Base-by-base conservation (phyloP, 2,797 vertebrate species). In the Gambusia yucatana region DNA sequence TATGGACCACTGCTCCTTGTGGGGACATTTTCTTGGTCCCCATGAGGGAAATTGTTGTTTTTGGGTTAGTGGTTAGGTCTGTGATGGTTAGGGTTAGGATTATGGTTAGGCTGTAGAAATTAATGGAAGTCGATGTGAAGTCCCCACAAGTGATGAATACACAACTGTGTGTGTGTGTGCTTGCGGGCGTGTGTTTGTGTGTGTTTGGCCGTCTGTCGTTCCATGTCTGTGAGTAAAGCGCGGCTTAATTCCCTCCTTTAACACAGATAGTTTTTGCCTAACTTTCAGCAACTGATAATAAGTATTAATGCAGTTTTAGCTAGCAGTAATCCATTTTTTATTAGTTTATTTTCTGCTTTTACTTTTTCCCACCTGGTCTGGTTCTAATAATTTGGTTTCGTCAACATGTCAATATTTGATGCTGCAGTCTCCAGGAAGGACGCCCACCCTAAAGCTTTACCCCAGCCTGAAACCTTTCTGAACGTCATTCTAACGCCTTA, bases 401-500 rank as follows among this genome's bases (percentile, higher is more conserved):
- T 46, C 44, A 46, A 36, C n/a, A 41, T 13, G 20, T 41, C 9
- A 67, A 22, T 9, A 39, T 39, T 10, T 36, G 22, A 44, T 13
- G 5, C 16, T 20, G 22, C n/a, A 30, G 71, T 14, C n/a, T 44
- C 11, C 28, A 44, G 30, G 20, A 50, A 67, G 10, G 11, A 39
- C 3, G 28, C 14, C 67, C 25, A 73, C 59, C 20, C 17, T 55
- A 22, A 57, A 69, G 39, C 28, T 28, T 41, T n/a, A 16, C 2
- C 48, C 47, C 43, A 13, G 20, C 39, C 22, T 3, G 4, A 28
- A 52, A 50, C 25, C 41, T 30, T 69, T 75, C 43, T 71, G 9
- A 41, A 17, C 67, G 63, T 70, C 63, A 69, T 69, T 70, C 46
- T 36, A 75, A 72, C 44, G 41, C 79, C 67, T 44, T 47, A 47